Conservation (phyloP, 2,113 vertebrate species). For the Falcunculus frontatus region DNA sequence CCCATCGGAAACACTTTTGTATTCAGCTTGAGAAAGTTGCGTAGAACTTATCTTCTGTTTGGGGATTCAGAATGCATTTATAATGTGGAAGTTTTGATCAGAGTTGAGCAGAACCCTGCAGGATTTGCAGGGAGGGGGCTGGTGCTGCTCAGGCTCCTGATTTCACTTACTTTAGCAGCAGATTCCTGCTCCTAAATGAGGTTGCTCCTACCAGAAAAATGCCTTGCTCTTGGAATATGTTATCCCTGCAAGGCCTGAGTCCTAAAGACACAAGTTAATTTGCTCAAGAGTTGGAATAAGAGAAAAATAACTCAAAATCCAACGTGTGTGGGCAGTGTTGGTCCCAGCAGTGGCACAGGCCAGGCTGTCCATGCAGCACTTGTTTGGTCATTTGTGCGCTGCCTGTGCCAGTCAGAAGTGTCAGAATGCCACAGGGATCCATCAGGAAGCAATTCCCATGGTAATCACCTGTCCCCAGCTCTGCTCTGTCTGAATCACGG, state of each 20-base stretch:
- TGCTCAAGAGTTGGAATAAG: neutral
- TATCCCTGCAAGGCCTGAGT: neutral
- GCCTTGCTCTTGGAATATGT: neutral
- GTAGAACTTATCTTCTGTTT: constrained; percentile 3
- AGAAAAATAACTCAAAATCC: rapidly evolving
- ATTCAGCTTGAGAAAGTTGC: constrained; percentile 1
- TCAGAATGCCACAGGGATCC: neutral
- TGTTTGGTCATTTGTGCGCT: neutral
- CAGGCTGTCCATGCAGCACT: neutral
- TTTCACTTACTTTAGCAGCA: rapidly evolving
- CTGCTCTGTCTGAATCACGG: neutral
- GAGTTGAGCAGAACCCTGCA: too few relatives aligned
- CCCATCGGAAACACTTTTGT: neutral
- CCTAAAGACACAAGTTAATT: neutral
- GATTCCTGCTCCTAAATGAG: too few relatives aligned
- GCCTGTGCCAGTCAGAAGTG: neutral
- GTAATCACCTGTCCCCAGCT: neutral
- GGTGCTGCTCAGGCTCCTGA: neutral
- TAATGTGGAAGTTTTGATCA: neutral
- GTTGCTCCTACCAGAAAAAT: neutral
- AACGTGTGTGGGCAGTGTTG: neutral
- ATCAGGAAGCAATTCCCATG: neutral
- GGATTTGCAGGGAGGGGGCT: neutral
- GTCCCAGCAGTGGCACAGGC: neutral
- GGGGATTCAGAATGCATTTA: constrained; percentile 28